These are phyloP conservation scores for Paedocypris micromegethes DNA, from an alignment of 2,797 vertebrate species.

Conservation along the genomic window DNA sequence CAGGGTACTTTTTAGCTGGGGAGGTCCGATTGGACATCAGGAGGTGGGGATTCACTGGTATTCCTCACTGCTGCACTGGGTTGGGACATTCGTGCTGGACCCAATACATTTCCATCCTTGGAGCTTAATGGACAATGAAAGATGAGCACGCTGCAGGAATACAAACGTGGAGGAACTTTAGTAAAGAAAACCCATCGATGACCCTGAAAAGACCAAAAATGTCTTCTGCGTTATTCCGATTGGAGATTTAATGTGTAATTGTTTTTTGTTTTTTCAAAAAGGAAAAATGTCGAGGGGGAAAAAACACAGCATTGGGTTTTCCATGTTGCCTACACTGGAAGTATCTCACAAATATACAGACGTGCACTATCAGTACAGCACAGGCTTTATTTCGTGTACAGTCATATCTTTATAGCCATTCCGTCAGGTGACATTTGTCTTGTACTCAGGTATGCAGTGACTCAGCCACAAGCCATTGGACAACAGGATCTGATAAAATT, in stretches of 20 bases:
- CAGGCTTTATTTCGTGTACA: constrained; percentile 7
- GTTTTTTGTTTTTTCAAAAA: too few species aligned
- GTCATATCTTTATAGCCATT: constrained; percentile 30
- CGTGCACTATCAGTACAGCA: constrained; percentile 23
- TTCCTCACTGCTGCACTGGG: constrained; percentile 76
- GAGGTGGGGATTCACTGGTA: constrained; percentile 88
- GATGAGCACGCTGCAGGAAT: constrained; percentile 57
- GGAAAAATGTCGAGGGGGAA: too few species aligned
- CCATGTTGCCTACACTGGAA: constrained; percentile 52
- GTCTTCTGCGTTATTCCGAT: not conserved
- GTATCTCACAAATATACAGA: constrained; percentile 42
- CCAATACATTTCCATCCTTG: constrained; percentile 80
- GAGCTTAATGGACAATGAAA: constrained; percentile 64
- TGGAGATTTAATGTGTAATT: too few species aligned
- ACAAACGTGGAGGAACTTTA: constrained; percentile 6
- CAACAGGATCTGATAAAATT: constrained; percentile 35
- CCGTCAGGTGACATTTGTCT: constrained; percentile 37
- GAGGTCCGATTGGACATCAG: constrained; percentile 61
- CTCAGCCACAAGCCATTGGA: constrained; percentile 37
- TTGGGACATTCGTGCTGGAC: constrained; percentile 77
- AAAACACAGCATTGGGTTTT: constrained; percentile 16
- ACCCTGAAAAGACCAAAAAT: constrained; percentile 31
- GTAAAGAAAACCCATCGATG: constrained; percentile 6
- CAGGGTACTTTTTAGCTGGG: constrained; percentile 76
- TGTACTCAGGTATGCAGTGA: constrained; percentile 47